Percentiles rank a stretch among this genome's conserved stretches.
Conservation (phyloP, 2,888 invertebrate species). For the Melanotus villosus region DNA sequence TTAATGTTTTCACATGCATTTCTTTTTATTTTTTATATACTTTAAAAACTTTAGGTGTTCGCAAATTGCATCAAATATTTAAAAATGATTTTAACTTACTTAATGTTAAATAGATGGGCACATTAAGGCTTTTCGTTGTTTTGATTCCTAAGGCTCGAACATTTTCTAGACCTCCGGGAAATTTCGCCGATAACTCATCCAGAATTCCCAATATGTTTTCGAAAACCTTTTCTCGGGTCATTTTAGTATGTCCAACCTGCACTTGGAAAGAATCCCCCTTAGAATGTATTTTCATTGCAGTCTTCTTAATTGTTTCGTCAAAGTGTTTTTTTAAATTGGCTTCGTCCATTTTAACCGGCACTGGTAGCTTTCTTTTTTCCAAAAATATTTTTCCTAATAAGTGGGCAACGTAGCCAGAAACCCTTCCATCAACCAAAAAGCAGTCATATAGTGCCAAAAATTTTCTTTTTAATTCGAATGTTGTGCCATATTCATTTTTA, state of each 20-base stretch:
- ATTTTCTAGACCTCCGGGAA: constrained; percentile 84
- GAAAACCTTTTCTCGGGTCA: constrained; percentile 74
- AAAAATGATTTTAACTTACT: no score
- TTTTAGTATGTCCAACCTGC: constrained; percentile 78
- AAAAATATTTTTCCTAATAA: constrained; percentile 81
- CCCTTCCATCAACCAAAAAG: constrained; percentile 84
- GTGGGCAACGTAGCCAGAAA: constrained; percentile 79
- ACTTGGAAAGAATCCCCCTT: constrained; percentile 77
- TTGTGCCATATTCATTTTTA: constrained; percentile 81
- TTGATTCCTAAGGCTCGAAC: constrained; percentile 80
- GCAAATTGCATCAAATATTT: no score
- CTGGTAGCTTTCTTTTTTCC: constrained; percentile 75
- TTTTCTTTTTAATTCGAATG: constrained; percentile 82
- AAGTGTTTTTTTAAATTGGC: constrained; percentile 75
- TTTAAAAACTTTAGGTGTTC: no score
- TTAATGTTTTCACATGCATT: no score
- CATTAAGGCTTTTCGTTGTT: constrained; percentile 72
- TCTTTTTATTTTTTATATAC: no score
- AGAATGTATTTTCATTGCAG: constrained; percentile 74
- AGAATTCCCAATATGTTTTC: constrained; percentile 79
- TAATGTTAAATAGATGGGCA: constrained; percentile 79
- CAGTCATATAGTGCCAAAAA: constrained; percentile 84
- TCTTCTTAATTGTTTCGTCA: constrained; percentile 74
- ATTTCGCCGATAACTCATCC: constrained; percentile 72
- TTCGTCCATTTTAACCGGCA: constrained; percentile 75